Percentiles rank a stretch among this genome's conserved stretches.
Conservation (phyloP, 2,113 vertebrate species). For the Furnarius figulus region DNA sequence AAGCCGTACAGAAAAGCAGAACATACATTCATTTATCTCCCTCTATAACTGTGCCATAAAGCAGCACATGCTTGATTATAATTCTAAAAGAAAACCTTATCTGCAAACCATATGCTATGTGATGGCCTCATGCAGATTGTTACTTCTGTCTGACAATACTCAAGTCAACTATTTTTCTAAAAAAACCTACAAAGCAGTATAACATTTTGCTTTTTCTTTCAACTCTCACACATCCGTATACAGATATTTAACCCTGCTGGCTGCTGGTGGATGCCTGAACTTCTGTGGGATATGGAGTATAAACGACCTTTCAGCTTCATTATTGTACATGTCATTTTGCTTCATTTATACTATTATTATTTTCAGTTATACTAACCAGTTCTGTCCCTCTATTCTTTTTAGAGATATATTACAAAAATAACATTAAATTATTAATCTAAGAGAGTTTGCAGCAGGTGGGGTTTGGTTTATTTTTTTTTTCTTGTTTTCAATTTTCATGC, state of each 20-base stretch:
- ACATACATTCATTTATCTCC: background rate
- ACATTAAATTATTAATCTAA: background rate
- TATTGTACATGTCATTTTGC: background rate
- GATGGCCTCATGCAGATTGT: constrained; percentile 14
- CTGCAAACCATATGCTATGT: constrained; percentile 17
- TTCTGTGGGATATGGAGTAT: background rate
- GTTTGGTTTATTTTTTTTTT: background rate
- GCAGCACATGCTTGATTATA: constrained; percentile 17
- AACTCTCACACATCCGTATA: background rate
- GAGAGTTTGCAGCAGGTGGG: background rate
- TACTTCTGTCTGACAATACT: background rate
- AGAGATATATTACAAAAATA: background rate
- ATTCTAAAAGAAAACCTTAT: constrained; percentile 21
- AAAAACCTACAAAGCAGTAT: background rate
- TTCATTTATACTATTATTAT: background rate
- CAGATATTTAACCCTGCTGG: background rate
- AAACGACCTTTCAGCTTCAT: background rate
- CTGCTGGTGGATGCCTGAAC: background rate
- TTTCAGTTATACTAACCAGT: background rate
- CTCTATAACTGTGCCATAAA: constrained; percentile 6
- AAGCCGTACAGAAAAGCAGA: background rate
- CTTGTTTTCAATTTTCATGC: background rate
- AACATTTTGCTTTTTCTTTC: background rate
- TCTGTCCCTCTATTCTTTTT: background rate
- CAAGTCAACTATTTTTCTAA: background rate